Conservation (phyloP, 2,888 invertebrate genomes). For the Drosophila atripex region DNA sequence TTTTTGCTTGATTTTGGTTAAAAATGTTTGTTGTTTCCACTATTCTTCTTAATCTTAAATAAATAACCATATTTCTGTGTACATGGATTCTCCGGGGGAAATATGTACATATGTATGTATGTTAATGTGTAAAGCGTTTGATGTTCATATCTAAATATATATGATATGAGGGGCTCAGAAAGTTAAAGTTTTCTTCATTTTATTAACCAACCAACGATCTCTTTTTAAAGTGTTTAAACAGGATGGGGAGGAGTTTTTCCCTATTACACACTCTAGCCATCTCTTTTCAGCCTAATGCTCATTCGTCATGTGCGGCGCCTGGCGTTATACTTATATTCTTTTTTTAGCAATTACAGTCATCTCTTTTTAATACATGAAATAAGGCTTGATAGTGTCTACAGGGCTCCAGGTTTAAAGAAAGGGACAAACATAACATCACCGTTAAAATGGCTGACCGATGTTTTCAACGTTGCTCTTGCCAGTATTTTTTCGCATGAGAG, state of each 20-base stretch:
- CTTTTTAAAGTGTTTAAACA: background rate
- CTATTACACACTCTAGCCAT: constrained; percentile 2
- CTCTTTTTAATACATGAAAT: constrained; percentile 6
- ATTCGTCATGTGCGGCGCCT: constrained; percentile 14
- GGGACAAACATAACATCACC: constrained; percentile 10
- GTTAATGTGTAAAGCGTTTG: background rate
- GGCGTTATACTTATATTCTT: background rate
- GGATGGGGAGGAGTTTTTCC: constrained; percentile 8
- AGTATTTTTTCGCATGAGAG: constrained; percentile 80
- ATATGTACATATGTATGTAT: background rate
- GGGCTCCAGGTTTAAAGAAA: constrained; percentile 4
- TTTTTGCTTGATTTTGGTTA: too few species aligned
- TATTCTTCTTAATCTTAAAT: background rate
- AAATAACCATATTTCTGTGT: constrained; percentile 1
- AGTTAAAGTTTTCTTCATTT: constrained; percentile 49
- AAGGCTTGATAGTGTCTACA: background rate
- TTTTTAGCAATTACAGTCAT: constrained; percentile 13
- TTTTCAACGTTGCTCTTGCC: constrained; percentile 43
- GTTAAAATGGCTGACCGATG: constrained; percentile 61
- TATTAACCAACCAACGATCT: constrained; percentile 29
- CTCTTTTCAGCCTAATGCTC: constrained; percentile 16
- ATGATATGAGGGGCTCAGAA: constrained; percentile 43
- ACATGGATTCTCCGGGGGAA: constrained; percentile 2
- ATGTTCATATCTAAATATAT: constrained; percentile 6
- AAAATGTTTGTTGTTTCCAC: too few species aligned